Conservation (phyloP, 2,113 vertebrate species). For the Phocoena sinus region DNA sequence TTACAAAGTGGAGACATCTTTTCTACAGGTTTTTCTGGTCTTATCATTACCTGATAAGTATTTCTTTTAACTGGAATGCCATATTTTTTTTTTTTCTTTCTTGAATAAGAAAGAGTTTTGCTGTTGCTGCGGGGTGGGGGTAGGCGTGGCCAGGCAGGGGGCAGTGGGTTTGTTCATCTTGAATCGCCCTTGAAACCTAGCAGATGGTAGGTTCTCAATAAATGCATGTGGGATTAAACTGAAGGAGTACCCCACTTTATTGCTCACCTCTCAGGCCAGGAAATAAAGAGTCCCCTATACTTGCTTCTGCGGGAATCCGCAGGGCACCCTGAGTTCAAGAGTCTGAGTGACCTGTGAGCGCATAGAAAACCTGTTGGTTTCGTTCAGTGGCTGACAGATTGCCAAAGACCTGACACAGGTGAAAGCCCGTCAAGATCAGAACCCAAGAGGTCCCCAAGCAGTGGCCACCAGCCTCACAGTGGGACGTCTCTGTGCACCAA, state of each 20-base stretch:
- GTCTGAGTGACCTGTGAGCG: background rate
- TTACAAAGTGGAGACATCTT: background rate
- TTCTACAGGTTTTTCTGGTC: background rate
- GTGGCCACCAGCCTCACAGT: background rate
- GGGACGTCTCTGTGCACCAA: background rate
- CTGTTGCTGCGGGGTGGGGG: background rate
- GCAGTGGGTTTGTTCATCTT: background rate
- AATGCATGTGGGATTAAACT: background rate
- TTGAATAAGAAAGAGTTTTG: background rate
- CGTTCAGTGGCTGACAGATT: background rate
- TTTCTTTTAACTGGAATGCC: background rate
- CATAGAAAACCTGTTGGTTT: background rate
- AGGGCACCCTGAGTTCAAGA: background rate
- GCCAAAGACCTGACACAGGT: background rate
- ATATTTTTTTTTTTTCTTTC: background rate
- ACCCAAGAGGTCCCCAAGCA: background rate
- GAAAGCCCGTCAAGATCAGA: background rate
- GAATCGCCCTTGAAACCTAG: background rate
- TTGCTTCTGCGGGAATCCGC: constrained; percentile 41
- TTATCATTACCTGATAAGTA: background rate
- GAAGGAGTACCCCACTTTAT: background rate
- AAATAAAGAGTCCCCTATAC: background rate
- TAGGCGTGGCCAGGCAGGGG: accelerated
- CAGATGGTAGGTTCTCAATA: accelerated
- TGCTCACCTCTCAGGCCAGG: background rate